Evolutionary conservation across 2,888 invertebrate genomes (phyloP), one percentile per base, ranked within the genome.

Genomic region (Myathropa florea): DNA sequence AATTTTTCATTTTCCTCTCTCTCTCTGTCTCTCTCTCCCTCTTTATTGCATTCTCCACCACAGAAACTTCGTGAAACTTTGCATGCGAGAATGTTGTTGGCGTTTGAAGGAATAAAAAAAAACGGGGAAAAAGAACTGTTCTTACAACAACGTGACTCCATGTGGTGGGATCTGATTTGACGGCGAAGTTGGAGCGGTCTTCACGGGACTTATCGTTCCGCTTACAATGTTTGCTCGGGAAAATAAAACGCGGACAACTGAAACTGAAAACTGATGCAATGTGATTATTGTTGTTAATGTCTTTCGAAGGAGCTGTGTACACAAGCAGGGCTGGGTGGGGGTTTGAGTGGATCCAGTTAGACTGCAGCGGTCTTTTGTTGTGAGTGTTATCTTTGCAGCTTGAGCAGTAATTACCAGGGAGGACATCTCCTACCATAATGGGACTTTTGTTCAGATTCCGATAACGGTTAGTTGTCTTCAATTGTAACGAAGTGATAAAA

Each of bases 71-170:
- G 46, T n/a, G 33, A 10, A 79, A 79, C 24, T 71, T 79, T 79
- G 79, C 79, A 65, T 72, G 79, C 36, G 28, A 46, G 57, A 79
- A 65, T 79, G 71, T 64, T 21, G 28, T 46, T 59, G 64, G 57
- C 30, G 71, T 79, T 79, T 79, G 26, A 33, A 6, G 14, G 4
- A 18, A 46, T 4, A 68, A 77, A n/a, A 33, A 23, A 65, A 67
- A 77, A 24, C 12, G 3, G 12, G 12, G 18, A 53, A n/a, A 63
- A 63, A 24, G 53, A 7, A 14, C 57, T 46, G 36, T 65, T 57
- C 23, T 28, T 21, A 28, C 18, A 21, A 53, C 30, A 63, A 24
- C 46, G 24, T 57, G 46, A 53, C 28, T 64, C 4, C 59, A 28
- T 78, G 46, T 59, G 64, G 60, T 60, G 6, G 79, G 70, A 60